Percentiles rank a stretch among this genome's conserved stretches.
phyloP scores from a whole-genome alignment of 2,797 vertebrate species.

The Phoeniculus purpureus region DNA sequence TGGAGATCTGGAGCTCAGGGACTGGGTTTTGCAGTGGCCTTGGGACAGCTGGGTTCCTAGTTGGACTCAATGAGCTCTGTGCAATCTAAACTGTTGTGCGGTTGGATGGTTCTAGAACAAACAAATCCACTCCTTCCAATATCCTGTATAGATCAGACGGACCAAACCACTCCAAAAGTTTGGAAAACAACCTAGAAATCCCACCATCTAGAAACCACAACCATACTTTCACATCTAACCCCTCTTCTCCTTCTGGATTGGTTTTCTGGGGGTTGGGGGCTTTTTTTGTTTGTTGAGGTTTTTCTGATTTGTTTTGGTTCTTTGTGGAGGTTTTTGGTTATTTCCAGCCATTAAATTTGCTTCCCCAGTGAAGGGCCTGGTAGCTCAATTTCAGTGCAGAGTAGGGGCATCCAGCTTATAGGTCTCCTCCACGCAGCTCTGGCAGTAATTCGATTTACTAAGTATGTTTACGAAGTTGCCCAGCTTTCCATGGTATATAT shows the following conservation, averaged over 20 bases:
- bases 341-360: background rate
- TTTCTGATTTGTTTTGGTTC: too few species aligned
- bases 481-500: background rate
- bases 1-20: too few species aligned
- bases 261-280: background rate
- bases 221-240: background rate
- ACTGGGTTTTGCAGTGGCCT: too few species aligned
- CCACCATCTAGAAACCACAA: background rate
- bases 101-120: too few species aligned
- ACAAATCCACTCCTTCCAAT: background rate
- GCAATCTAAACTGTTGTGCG: too few species aligned
- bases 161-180: background rate
- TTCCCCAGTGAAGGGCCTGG: background rate
- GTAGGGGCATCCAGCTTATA: accelerated
- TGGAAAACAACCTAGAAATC: background rate
- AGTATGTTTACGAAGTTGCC: background rate
- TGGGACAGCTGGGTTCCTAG: too few species aligned
- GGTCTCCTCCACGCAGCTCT: background rate
- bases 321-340: background rate
- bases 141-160: too few species aligned
- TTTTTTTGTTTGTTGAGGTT: background rate
- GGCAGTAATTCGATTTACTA: slow-evolving; percentile 1
- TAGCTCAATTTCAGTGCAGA: background rate
- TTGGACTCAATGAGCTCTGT: too few species aligned
- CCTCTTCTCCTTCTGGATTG: background rate